Base-by-base conservation (phyloP, 2,888 invertebrate species). In the Trissoscelio sp. region DNA sequence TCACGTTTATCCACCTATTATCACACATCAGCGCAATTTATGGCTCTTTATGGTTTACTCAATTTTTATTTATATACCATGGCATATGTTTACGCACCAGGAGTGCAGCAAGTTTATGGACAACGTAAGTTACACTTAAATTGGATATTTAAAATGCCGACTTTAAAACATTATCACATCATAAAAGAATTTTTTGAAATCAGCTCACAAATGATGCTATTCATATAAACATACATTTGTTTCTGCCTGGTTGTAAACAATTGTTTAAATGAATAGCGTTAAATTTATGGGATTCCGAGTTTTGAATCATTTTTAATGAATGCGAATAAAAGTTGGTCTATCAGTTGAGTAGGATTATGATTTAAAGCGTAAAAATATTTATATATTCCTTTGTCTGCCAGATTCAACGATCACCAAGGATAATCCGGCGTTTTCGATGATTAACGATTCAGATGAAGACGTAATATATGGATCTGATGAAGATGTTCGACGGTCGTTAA, bases 351-450 rank as follows among this genome's bases (percentile, higher is more conserved):
- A 48, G 1, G 14, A 53, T 4, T 14, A 9, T 28, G 16, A n/a
- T 5, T 6, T 5, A 5, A n/a, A 11, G 24, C 20, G 51, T 39
- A 42, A 16, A 51, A 9, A 12, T 51, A 53, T 66, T 66, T 31
- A 53, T 39, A 18, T 42, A 53, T 55, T 58, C 20, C 34, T 69
- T 57, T 70, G 28, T 28, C 28, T 9, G 31, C 51, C 93, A 96
- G 98, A 98, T 92, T 94, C 96, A 58, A 94, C 96, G 58, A 97
- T 99, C 86, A 97, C 97, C 62, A 98, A 98, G 92, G 99, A 99
- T 93, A 98, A 99, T 93, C 98, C 99, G 55, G 96, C 98, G 9
- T 97, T 99, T 92, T 98, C 98, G 18, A 99, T 99, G 98, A 95
- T 99, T 87, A 99, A 99, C 92, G 99, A 99, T 89, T 98, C 98